Conservation (phyloP, 2,888 invertebrate species). For the Rotaria sp. region DNA sequence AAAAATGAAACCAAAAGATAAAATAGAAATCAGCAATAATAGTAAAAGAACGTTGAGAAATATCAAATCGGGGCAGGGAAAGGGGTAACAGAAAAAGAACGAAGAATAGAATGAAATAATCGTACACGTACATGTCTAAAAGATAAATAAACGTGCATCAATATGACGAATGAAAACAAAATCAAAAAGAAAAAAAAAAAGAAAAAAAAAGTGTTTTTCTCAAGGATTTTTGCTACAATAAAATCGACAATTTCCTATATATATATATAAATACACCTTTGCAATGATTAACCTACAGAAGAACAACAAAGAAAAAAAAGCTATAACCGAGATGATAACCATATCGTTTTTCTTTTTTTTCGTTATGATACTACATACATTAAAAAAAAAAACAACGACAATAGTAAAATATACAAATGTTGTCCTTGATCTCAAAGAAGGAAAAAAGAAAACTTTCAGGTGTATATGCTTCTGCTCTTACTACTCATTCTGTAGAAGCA, state of each 20-base stretch:
- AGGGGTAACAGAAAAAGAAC: no score
- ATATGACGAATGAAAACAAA: no score
- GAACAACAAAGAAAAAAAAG: not conserved
- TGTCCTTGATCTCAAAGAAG: not conserved
- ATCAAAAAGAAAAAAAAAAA: not conserved
- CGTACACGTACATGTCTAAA: no score
- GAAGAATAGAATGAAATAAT: no score
- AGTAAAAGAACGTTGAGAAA: not conserved
- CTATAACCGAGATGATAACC: not conserved
- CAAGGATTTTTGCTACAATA: not conserved
- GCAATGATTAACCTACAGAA: not conserved
- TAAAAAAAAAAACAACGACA: not conserved
- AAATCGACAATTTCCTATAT: not conserved
- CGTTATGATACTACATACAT: not conserved
- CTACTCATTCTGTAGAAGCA: conserved; percentile 7
- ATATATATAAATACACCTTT: not conserved
- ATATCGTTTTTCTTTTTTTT: not conserved
- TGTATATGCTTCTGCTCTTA: not conserved
- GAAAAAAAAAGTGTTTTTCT: not conserved
- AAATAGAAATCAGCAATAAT: not conserved
- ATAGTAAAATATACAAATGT: not conserved
- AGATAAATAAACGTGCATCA: no score
- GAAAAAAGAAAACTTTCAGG: not conserved
- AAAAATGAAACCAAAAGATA: not conserved
- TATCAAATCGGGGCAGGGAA: no score